A percentile compares a stretch with the other conserved stretches of the same genome.
These are phyloP conservation scores for Fistularia commersonii DNA, from an alignment of 2,797 vertebrate species.

Conservation along the genomic window DNA sequence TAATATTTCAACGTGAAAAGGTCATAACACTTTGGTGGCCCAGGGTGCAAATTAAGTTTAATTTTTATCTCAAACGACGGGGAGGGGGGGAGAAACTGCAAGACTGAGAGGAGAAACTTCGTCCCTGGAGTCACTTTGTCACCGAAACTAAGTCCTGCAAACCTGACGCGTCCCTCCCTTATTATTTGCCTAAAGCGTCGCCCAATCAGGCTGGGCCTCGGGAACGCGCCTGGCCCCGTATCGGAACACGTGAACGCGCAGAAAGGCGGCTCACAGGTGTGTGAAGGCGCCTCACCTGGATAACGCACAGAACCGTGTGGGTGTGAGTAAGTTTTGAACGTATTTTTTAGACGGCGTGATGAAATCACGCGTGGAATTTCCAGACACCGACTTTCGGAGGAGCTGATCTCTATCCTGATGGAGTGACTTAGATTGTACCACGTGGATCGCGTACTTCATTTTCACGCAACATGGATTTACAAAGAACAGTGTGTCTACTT, in stretches of 20 bases:
- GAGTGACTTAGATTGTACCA: too few relatives aligned
- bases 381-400: too few relatives aligned
- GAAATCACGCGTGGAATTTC: too few relatives aligned
- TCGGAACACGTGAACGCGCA: slow-evolving; percentile 45
- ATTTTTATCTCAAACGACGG: too few relatives aligned
- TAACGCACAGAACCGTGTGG: background rate
- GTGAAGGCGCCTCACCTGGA: slow-evolving; percentile 1
- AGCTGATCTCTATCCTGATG: too few relatives aligned
- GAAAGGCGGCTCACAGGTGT: slow-evolving; percentile 43
- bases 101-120: too few relatives aligned
- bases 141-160: slow-evolving; percentile 38
- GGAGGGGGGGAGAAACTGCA: too few relatives aligned
- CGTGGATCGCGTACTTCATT: background rate
- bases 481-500: slow-evolving; percentile 10
- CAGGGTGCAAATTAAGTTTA: too few relatives aligned
- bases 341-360: background rate
- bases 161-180: slow-evolving; percentile 1
- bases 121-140: background rate
- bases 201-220: slow-evolving; percentile 44
- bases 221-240: slow-evolving; percentile 34
- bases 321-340: background rate
- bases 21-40: too few relatives aligned
- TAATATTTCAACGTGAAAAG: too few relatives aligned
- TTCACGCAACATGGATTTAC: slow-evolving; percentile 35
- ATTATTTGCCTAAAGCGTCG: slow-evolving; percentile 1